Conservation (phyloP, 1,140 invertebrate species). For the Cotesia typhae region DNA sequence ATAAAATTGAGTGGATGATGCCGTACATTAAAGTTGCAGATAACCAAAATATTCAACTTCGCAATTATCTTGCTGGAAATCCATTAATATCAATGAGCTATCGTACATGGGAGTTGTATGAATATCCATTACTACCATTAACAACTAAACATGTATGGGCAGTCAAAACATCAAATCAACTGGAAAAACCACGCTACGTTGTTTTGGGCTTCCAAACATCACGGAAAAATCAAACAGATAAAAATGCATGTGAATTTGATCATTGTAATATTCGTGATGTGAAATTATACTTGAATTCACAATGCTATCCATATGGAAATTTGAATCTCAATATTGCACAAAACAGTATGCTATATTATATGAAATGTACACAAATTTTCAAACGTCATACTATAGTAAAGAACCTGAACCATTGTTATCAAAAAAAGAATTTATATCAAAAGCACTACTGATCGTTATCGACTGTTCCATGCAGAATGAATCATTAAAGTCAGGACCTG, state of each 20-base stretch:
- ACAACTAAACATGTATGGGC: constrained; percentile 47
- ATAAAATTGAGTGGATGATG: constrained; percentile 33
- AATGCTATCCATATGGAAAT: constrained; percentile 35
- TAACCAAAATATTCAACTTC: constrained; percentile 26
- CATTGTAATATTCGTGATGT: constrained; percentile 36
- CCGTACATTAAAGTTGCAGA: constrained; percentile 25
- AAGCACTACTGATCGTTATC: neutral
- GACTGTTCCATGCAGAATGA: constrained; percentile 5
- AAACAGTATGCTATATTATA: constrained; percentile 34
- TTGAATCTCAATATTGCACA: constrained; percentile 33
- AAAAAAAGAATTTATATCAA: neutral
- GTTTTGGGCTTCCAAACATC: constrained; percentile 40
- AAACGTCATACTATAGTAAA: constrained; percentile 31
- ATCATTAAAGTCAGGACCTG: neutral
- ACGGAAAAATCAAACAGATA: constrained; percentile 30
- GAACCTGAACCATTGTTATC: neutral
- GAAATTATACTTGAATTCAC: constrained; percentile 38
- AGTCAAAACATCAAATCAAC: constrained; percentile 19
- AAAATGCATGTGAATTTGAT: constrained; percentile 33
- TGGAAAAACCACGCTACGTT: constrained; percentile 39
- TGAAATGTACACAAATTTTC: constrained; percentile 35
- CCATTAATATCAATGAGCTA: constrained; percentile 44
- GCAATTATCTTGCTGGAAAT: constrained; percentile 39
- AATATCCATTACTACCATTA: constrained; percentile 49
- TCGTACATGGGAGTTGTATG: constrained; percentile 54